These are phyloP conservation scores for Saturnia japonica DNA, from an alignment of 2,888 invertebrate species.

Conservation along the genomic window DNA sequence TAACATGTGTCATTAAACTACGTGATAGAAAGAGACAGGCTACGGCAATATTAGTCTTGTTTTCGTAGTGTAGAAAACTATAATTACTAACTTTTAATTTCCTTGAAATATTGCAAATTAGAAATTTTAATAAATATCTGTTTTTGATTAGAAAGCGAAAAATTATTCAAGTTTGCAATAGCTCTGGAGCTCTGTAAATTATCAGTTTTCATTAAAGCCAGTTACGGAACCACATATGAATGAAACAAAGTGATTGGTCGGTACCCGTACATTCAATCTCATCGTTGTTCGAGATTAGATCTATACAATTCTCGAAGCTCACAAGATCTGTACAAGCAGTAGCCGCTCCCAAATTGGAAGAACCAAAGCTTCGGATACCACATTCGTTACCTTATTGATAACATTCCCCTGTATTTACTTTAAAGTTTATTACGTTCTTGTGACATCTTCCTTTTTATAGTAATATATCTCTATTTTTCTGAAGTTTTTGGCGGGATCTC, in stretches of 20 bases:
- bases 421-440: neutral
- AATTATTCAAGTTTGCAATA: neutral
- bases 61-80: too few relatives aligned
- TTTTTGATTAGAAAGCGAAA: too few relatives aligned
- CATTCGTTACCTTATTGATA: neutral
- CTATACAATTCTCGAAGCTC: slow-evolving; percentile 9
- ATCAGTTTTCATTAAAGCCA: neutral
- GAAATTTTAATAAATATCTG: too few relatives aligned
- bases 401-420: neutral
- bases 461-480: neutral
- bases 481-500: too few relatives aligned
- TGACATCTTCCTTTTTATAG: neutral
- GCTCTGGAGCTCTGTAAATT: neutral
- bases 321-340: slow-evolving; percentile 15
- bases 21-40: too few relatives aligned
- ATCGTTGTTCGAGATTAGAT: neutral
- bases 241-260: neutral
- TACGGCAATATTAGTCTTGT: too few relatives aligned
- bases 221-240: neutral
- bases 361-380: slow-evolving; percentile 3
- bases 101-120: too few relatives aligned
- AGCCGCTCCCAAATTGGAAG: neutral
- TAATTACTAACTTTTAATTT: too few relatives aligned
- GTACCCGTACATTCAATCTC: neutral
- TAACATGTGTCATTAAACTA: too few relatives aligned